These are phyloP conservation scores for Sminthopsis crassicaudata DNA, from an alignment of 2,113 vertebrate species.

Conservation along the genomic window DNA sequence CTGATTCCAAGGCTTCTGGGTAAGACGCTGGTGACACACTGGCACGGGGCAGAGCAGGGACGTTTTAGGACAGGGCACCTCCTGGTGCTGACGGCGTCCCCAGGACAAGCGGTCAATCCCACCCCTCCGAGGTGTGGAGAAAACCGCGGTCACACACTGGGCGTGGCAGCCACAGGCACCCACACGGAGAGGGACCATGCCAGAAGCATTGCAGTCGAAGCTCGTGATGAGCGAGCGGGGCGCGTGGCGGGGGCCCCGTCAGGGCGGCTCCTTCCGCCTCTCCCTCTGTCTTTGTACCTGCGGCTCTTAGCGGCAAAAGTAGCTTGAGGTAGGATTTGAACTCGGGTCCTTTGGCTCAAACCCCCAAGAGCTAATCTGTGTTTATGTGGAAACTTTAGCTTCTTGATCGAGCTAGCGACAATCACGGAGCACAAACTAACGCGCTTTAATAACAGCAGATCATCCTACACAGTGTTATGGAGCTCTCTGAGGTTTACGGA, in stretches of 20 bases:
- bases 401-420: background rate
- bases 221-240: rapidly evolving
- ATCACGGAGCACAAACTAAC: background rate
- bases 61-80: too few species aligned
- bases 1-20: background rate
- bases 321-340: background rate
- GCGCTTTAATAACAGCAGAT: background rate
- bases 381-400: too few species aligned
- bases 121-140: background rate
- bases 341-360: background rate
- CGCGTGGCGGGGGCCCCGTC: too few species aligned
- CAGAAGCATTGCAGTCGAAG: background rate
- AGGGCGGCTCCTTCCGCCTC: too few species aligned
- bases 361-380: too few species aligned
- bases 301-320: too few species aligned
- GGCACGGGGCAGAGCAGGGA: background rate
- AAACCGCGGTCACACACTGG: background rate
- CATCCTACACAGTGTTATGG: background rate
- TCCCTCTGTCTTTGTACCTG: too few species aligned
- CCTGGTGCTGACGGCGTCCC: too few species aligned
- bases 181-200: background rate
- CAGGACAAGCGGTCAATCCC: background rate
- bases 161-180: too few species aligned
- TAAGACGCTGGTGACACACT: background rate
- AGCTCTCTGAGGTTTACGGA: background rate